Percentiles rank a stretch among this genome's conserved stretches.
These are phyloP conservation scores for Zaprionus tsacasi DNA, from an alignment of 1,140 invertebrate genomes.

Conservation along the genomic window DNA sequence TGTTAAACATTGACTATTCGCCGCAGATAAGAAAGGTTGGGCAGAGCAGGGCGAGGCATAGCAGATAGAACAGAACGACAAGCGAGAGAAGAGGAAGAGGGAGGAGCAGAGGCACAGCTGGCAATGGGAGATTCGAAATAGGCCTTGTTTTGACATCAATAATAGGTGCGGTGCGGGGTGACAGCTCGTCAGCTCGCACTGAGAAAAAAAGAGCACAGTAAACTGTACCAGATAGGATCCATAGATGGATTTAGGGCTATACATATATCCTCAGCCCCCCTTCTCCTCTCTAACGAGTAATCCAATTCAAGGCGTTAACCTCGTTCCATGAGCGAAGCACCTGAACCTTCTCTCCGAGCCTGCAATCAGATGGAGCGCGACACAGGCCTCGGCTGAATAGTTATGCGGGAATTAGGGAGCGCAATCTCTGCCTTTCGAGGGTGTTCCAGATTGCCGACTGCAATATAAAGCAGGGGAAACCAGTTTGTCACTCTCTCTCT, in stretches of 20 bases:
- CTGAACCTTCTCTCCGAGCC: too few species aligned
- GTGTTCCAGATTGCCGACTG: conserved; percentile 20
- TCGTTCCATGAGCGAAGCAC: too few species aligned
- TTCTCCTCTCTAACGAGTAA: too few species aligned
- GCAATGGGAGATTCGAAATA: not conserved
- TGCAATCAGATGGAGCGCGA: not conserved
- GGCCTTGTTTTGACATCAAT: not conserved
- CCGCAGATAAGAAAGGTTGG: conserved; percentile 4
- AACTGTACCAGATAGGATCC: too few species aligned
- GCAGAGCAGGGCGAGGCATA: not conserved
- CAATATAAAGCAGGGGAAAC: conserved; percentile 24
- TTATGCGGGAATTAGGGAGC: not conserved
- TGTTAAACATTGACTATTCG: conserved; percentile 17
- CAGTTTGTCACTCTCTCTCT: conserved; percentile 19
- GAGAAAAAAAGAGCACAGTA: too few species aligned
- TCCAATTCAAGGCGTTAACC: too few species aligned
- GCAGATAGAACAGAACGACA: conserved; percentile 5
- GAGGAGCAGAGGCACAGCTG: not conserved
- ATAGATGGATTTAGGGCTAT: too few species aligned
- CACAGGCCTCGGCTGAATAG: not conserved
- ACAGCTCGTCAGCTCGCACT: not conserved
- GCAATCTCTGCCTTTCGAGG: conserved; percentile 10
- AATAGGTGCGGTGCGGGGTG: not conserved
- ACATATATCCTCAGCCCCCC: too few species aligned
- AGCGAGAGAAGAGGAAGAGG: not conserved